Percentiles rank a stretch among this genome's conserved stretches.
Evolutionary conservation across 2,113 vertebrate genomes (phyloP).

Genomic region (Odobenus rosmarus): DNA sequence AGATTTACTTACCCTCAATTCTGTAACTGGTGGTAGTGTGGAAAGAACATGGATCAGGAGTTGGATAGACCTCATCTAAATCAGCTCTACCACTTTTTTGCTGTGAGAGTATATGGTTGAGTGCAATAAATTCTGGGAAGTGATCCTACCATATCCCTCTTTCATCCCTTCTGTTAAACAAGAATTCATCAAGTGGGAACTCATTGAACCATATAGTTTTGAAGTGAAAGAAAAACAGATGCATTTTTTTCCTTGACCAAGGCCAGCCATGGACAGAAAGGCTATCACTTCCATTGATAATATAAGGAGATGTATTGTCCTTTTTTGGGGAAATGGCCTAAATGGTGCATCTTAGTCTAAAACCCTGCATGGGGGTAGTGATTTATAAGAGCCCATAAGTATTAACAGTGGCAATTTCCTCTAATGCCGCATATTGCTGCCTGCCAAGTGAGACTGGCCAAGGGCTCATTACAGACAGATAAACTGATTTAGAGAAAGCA

Average conservation of each 20-base stretch:
- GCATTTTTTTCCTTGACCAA: background rate
- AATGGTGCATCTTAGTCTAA: background rate
- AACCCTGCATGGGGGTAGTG: background rate
- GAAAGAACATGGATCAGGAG: background rate
- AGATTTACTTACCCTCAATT: background rate
- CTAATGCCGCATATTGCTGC: background rate
- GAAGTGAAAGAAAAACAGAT: background rate
- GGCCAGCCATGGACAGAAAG: background rate
- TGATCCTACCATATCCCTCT: conserved; percentile 79
- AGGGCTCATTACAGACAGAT: background rate
- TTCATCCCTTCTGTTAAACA: conserved; percentile 80
- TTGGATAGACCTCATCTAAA: background rate
- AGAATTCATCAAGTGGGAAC: conserved; percentile 78
- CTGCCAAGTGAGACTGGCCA: background rate
- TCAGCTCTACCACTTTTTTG: background rate
- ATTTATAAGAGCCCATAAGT: background rate
- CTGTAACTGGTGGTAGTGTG: background rate
- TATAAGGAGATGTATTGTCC: fast-evolving
- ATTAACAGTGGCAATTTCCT: conserved; percentile 25
- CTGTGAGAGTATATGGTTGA: background rate
- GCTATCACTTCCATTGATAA: background rate
- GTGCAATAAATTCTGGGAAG: conserved; percentile 49
- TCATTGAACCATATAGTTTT: conserved; percentile 84
- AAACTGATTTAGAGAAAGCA: conserved; percentile 2
- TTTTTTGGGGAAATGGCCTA: background rate